Conservation (phyloP, 2,888 invertebrate genomes). For the Cephonodes hylas region DNA sequence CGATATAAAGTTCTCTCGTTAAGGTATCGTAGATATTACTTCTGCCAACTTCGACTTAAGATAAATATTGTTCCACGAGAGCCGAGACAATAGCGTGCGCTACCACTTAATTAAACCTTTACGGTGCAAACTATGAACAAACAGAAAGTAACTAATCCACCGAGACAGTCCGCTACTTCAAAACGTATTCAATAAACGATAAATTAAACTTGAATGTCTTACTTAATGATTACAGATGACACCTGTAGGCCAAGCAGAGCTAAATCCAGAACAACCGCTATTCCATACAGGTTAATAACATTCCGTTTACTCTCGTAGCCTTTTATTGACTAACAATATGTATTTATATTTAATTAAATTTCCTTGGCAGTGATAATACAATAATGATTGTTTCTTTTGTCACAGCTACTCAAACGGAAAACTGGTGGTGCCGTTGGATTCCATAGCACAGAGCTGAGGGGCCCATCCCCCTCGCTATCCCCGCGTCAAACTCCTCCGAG, state of each 20-base stretch:
- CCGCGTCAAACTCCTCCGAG: slow-evolving; percentile 68
- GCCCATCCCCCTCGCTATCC: slow-evolving; percentile 60
- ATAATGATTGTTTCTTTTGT: slow-evolving; percentile 54
- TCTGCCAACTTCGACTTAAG: slow-evolving; percentile 70
- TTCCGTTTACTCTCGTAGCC: slow-evolving; percentile 21
- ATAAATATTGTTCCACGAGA: slow-evolving; percentile 77
- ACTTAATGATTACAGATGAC: slow-evolving; percentile 77
- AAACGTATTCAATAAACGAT: slow-evolving; percentile 32
- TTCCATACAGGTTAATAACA: slow-evolving; percentile 77
- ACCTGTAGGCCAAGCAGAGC: slow-evolving; percentile 80
- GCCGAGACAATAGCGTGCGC: slow-evolving; percentile 73
- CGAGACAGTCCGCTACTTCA: slow-evolving; percentile 35
- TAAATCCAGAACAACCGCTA: slow-evolving; percentile 79
- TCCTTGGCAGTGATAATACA: slow-evolving; percentile 18
- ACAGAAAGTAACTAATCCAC: slow-evolving; percentile 55
- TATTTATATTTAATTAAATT: not conserved
- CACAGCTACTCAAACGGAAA: slow-evolving; percentile 81
- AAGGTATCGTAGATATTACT: slow-evolving; percentile 79
- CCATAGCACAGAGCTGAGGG: slow-evolving; percentile 80
- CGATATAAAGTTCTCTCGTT: slow-evolving; percentile 79
- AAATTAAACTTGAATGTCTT: slow-evolving; percentile 27
- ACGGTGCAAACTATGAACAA: slow-evolving; percentile 54
- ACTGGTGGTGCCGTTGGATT: slow-evolving; percentile 82
- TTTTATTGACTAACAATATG: not conserved
- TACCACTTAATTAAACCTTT: slow-evolving; percentile 76